These are phyloP conservation scores for Sarcophaga subvicina DNA, from an alignment of 2,888 invertebrate species.

Conservation along the genomic window DNA sequence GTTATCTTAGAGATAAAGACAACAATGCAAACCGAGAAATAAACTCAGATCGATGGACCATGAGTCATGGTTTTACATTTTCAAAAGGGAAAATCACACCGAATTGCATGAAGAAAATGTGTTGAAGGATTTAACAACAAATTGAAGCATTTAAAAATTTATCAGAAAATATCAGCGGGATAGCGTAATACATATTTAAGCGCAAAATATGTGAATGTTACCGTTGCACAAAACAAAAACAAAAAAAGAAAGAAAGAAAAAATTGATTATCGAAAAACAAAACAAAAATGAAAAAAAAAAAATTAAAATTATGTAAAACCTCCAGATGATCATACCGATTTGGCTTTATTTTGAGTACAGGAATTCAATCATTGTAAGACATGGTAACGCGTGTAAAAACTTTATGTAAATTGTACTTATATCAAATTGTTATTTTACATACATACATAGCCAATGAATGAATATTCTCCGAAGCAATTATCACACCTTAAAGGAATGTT, in stretches of 20 bases:
- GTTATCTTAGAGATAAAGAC: not conserved
- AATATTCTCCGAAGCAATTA: too few relatives aligned
- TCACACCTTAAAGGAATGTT: too few relatives aligned
- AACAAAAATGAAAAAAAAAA: not conserved
- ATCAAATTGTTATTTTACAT: not conserved
- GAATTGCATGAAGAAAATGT: slow-evolving; percentile 22
- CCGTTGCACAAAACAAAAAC: slow-evolving; percentile 62
- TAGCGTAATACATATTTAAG: slow-evolving; percentile 67
- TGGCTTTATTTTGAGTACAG: not conserved
- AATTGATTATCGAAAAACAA: slow-evolving; percentile 78
- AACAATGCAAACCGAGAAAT: not conserved
- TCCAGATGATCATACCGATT: slow-evolving; percentile 3
- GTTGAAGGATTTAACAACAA: slow-evolving; percentile 62
- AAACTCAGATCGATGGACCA: not conserved
- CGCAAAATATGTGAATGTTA: slow-evolving; percentile 63
- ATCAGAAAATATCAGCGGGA: slow-evolving; percentile 70
- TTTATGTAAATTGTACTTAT: slow-evolving; percentile 21
- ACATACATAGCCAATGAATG: too few relatives aligned
- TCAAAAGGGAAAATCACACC: not conserved
- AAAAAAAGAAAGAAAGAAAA: slow-evolving; percentile 48
- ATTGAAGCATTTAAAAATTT: slow-evolving; percentile 59
- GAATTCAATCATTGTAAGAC: slow-evolving; percentile 61
- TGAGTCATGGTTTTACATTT: slow-evolving; percentile 20
- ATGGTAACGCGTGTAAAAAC: slow-evolving; percentile 15
- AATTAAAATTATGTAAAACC: not conserved